Evolutionary conservation across 2,113 vertebrate species (phyloP), one percentile per base, ranked within the genome.

Genomic region (Stigmatopora nigra): DNA sequence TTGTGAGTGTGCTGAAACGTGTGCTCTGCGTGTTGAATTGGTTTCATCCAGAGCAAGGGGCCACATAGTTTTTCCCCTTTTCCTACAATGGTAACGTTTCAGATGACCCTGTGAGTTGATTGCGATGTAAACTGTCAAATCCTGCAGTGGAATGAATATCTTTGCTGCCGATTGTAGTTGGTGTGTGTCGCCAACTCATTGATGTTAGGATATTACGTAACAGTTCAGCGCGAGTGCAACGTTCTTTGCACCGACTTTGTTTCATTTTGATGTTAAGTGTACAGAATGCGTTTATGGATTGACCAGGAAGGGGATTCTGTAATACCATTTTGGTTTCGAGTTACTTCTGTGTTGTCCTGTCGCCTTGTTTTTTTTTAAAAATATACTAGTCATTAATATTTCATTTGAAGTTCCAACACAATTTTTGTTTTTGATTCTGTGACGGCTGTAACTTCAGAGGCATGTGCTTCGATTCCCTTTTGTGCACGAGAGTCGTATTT

Each of bases 161-260:
- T 10, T 17, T 35, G 58, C n/a, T 58, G 58, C 60, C 60, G 17
- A 60, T 51, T 56, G 67, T 16, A 53, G 61, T 51, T 35, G n/a
- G 61, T 52, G 72, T 61, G 63, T 36, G 56, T 68, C 69, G 35
- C 65, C 17, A 71, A 64, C 78, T 80, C 78, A 75, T 74, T 83
- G 83, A 82, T 82, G 73, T 72, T 59, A 73, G 69, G 67, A 51
- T 81, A 60, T 86, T 84, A 86, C 17, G 75, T 86, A 85, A 86
- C 68, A 75, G 64, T 76, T 79, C 44, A 67, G 65, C 46, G 73
- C 36, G 53, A 47, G 64, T 64, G 17, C 66, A 47, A 56, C 46
- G 52, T 25, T 3, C 55, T 52, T 7, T 6, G 48, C 47, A 31
- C 41, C 0, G 15, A 61, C n/a, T 61, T 47, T 47, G 47, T 75